Conservation (phyloP, 2,888 invertebrate species). For the Melinaea menophilus region DNA sequence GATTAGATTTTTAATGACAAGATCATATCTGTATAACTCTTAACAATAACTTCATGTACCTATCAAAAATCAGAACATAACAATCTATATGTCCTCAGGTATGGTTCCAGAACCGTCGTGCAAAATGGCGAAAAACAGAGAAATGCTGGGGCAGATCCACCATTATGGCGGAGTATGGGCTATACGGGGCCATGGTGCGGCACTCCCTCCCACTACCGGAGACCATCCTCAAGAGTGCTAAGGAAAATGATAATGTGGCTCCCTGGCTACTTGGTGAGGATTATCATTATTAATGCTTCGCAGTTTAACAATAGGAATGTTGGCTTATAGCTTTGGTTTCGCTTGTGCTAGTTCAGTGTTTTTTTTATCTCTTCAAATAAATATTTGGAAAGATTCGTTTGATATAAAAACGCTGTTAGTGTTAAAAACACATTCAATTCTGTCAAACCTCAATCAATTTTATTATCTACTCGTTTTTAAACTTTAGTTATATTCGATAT, state of each 20-base stretch:
- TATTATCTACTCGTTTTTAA: too few species aligned
- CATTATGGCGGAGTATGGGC: slow-evolving; percentile 99
- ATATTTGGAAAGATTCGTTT: too few species aligned
- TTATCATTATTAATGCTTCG: not conserved
- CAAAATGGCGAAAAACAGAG: slow-evolving; percentile 99
- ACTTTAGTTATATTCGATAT: too few species aligned
- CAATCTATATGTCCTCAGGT: slow-evolving; percentile 82
- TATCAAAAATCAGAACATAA: not conserved
- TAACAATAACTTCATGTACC: too few species aligned
- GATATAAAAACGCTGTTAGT: too few species aligned
- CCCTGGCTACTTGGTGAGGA: slow-evolving; percentile 98
- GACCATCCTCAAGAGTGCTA: slow-evolving; percentile 98
- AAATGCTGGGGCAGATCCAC: slow-evolving; percentile 99
- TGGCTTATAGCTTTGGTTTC: too few species aligned
- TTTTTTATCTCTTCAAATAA: too few species aligned
- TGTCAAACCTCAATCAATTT: too few species aligned
- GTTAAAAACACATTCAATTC: too few species aligned
- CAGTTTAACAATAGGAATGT: not conserved
- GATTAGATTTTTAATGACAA: too few species aligned
- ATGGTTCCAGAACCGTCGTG: slow-evolving; percentile 99
- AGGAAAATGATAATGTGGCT: slow-evolving; percentile 97
- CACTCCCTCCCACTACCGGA: slow-evolving; percentile 99
- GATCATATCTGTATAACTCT: too few species aligned
- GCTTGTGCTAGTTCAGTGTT: too few species aligned
- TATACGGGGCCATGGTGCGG: slow-evolving; percentile 99